phyloP scores from a whole-genome alignment of 2,797 vertebrate species.

The Cynopterus sphinx region DNA sequence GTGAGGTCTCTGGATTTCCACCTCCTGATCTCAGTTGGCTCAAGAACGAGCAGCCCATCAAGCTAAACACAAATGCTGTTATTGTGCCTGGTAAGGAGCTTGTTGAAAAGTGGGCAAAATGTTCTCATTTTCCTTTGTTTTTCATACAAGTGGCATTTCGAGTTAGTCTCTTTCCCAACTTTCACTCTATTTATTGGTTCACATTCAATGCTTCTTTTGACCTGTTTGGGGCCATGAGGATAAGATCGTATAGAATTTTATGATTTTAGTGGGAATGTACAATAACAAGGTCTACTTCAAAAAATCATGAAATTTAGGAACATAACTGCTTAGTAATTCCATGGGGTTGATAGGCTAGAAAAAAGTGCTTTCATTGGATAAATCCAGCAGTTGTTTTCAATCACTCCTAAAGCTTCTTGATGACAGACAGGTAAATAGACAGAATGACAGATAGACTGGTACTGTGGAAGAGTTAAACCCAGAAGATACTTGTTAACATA shows the following conservation, averaged over 20 bases:
- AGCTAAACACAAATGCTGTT: conserved; percentile 88
- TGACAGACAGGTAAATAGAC: not conserved
- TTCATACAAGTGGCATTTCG: not conserved
- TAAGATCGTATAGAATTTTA: not conserved
- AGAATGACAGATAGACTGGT: not conserved
- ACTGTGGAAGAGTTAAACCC: not conserved
- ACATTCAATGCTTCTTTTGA: not conserved
- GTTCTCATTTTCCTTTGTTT: not conserved
- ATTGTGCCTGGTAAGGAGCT: conserved; percentile 92
- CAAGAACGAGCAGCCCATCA: conserved; percentile 90
- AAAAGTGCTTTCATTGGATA: not conserved
- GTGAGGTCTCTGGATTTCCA: conserved; percentile 95
- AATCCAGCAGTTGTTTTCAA: not conserved
- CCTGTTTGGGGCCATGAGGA: not conserved
- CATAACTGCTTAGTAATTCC: not conserved
- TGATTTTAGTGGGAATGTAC: not conserved
- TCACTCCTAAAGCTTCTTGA: not conserved
- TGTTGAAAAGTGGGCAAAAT: not conserved
- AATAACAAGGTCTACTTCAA: not conserved
- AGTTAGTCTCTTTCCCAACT: not conserved
- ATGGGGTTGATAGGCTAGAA: not conserved
- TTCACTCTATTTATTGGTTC: not conserved
- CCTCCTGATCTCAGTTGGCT: conserved; percentile 95
- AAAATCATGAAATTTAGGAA: not conserved
- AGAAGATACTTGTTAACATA: not conserved